These are phyloP conservation scores for Cettia cetti DNA, from an alignment of 2,113 vertebrate species.

Conservation along the genomic window DNA sequence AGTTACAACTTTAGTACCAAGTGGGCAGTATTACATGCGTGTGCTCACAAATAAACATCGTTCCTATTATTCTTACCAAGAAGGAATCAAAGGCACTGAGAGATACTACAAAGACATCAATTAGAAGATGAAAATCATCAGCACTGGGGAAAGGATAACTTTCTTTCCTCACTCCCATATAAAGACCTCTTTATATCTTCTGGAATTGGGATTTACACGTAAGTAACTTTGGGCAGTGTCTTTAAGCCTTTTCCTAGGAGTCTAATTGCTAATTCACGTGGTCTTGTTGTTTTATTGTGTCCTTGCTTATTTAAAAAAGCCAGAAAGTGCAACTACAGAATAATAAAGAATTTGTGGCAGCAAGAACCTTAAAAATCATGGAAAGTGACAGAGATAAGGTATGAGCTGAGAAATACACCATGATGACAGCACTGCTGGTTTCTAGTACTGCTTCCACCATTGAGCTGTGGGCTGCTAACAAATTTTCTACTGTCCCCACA, in stretches of 20 bases:
- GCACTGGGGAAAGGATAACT: neutral
- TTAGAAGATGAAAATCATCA: neutral
- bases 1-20: neutral
- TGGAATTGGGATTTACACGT: neutral
- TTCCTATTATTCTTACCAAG: neutral
- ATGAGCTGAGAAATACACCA: neutral
- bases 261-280: neutral
- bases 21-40: accelerated
- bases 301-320: neutral
- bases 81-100: neutral
- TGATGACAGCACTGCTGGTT: neutral
- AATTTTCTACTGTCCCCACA: neutral
- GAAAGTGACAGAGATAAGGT: neutral
- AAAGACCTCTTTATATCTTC: neutral
- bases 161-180: neutral
- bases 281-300: neutral
- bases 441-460: neutral
- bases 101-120: neutral
- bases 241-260: neutral
- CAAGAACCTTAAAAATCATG: neutral
- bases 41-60: accelerated
- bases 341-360: neutral
- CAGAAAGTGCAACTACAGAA: neutral
- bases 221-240: neutral
- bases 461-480: neutral